Conservation (phyloP, 2,797 vertebrate genomes). For the Dromococcyx pavoninus region DNA sequence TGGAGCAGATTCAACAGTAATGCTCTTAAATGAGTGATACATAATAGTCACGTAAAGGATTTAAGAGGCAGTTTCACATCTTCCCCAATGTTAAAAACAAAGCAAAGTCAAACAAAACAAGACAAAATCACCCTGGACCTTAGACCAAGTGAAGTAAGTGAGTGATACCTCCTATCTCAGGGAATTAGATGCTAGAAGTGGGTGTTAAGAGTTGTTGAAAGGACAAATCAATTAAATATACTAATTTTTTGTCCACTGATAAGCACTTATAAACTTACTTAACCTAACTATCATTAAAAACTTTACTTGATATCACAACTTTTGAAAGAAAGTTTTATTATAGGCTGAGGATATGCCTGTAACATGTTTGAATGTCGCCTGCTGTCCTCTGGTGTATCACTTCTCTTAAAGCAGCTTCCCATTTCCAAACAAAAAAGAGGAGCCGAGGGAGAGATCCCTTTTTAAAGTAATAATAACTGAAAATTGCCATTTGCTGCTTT, state of each 20-base stretch:
- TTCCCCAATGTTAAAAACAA: background rate
- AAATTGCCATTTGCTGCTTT: background rate
- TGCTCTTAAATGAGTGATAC: background rate
- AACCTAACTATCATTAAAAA: background rate
- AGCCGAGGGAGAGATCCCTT: background rate
- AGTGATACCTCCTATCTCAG: background rate
- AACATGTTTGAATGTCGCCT: background rate
- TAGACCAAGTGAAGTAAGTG: background rate
- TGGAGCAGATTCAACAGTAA: fast-evolving
- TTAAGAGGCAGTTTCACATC: background rate
- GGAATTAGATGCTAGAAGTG: background rate
- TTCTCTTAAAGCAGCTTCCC: background rate
- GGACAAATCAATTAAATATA: background rate
- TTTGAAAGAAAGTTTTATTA: background rate
- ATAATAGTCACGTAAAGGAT: background rate
- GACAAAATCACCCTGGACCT: background rate
- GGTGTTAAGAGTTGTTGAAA: background rate
- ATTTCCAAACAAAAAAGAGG: background rate
- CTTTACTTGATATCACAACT: background rate
- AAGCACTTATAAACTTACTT: background rate
- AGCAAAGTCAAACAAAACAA: background rate
- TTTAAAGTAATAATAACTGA: background rate
- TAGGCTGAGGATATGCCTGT: background rate
- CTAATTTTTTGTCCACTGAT: background rate
- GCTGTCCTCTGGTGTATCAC: background rate